Percentiles rank a stretch among this genome's conserved stretches.
Evolutionary conservation across 2,797 vertebrate genomes (phyloP).

Genomic region (Cygnus olor): DNA sequence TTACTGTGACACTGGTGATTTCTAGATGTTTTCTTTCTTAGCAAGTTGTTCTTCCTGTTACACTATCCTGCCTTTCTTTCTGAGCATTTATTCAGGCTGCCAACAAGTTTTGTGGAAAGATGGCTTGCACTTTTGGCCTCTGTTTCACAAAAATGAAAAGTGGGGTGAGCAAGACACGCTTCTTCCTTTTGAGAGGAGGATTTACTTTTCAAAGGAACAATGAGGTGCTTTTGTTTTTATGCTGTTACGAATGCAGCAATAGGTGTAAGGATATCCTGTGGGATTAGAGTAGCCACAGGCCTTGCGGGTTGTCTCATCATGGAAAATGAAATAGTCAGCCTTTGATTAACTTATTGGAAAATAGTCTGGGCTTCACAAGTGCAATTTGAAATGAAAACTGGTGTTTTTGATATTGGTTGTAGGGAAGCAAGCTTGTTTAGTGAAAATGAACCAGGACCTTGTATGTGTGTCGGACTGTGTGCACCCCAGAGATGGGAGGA

Average conservation of each 20-base stretch:
- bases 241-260: background rate
- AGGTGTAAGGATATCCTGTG: background rate
- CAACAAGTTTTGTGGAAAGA: background rate
- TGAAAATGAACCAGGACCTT: background rate
- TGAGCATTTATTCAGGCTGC: slow-evolving; percentile 12
- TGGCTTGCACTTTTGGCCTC: background rate
- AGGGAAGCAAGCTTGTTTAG: slow-evolving; percentile 7
- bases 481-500: background rate
- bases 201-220: background rate
- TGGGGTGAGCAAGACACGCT: background rate
- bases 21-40: slow-evolving; percentile 31
- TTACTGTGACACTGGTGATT: slow-evolving; percentile 40
- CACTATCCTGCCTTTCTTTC: background rate
- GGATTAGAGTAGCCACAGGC: background rate
- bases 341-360: slow-evolving; percentile 7
- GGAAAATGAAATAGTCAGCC: background rate
- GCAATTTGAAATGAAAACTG: slow-evolving; percentile 37
- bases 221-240: background rate
- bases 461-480: background rate
- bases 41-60: background rate
- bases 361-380: slow-evolving; percentile 26
- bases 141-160: background rate
- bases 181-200: background rate
- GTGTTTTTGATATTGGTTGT: slow-evolving; percentile 2
- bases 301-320: background rate